Evolutionary conservation across 92 coral and sea anemone species (phyloP), one percentile per base, ranked within the genome.

Genomic region (Nematostella vectensis): DNA sequence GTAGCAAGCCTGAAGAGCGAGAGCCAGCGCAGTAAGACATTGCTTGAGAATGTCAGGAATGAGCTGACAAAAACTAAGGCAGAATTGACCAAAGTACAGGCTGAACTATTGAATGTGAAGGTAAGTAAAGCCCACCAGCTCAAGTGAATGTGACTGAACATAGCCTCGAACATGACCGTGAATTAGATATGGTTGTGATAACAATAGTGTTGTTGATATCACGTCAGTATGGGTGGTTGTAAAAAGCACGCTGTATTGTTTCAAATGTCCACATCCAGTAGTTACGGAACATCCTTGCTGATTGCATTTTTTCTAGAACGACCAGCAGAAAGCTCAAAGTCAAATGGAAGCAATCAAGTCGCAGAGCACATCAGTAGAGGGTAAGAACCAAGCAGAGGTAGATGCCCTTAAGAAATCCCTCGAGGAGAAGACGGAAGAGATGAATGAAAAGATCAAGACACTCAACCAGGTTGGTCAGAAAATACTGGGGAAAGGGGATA

Each of bases 401-500:
- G 72, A 51, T 11, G 40, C 72, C 10, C 60, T 81, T 28, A 79
- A 78, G 75, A 75, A 65, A 29, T 39, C 94, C 16, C 57, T 77
- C 62, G 76, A 60, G 12, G 80, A 82, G 20, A 89, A 89, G 67
- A 67, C 79, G 13, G 79, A 81, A 51, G 95, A 89, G 55, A 65
- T 86, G 2, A 82, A 72, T 24, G 97, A 89, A 42, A 89, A 81
- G 65, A 75, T 77, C 9, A 85, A 77, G 25, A 89, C 97, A 38
- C 78, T 89, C 16, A 76, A 59, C 13, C 95, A 89, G 80, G 97
- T 88, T 11, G 18, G 78, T 33, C 6, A 31, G 18, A 24, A n/a
- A n/a, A n/a, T n/a, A n/a, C n/a, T n/a, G n/a, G n/a, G n/a, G n/a
- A n/a, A n/a, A n/a, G n/a, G n/a, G n/a, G n/a, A n/a, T n/a, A n/a